Conservation (phyloP, 1,140 invertebrate genomes). For the Drosophila biarmipes region DNA sequence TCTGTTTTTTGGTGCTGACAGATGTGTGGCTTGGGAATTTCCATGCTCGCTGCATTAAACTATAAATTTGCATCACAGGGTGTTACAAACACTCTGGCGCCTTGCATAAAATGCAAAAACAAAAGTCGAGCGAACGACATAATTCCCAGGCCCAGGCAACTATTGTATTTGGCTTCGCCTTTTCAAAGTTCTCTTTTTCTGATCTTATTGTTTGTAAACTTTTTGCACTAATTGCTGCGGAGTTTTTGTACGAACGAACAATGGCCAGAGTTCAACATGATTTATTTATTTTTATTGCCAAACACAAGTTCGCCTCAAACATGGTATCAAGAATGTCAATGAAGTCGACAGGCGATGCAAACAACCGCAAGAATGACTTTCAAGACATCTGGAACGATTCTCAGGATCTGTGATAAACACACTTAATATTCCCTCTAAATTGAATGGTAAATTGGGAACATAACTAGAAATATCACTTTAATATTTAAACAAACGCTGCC, state of each 20-base stretch:
- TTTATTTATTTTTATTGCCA: conserved; percentile 68
- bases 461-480: conserved; percentile 4
- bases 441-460: not conserved
- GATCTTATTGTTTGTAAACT: conserved; percentile 66
- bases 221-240: conserved; percentile 66
- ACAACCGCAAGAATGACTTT: not conserved
- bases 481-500: not conserved
- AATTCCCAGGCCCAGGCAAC: conserved; percentile 56
- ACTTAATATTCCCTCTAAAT: not conserved
- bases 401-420: not conserved
- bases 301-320: conserved; percentile 37
- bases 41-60: conserved; percentile 9
- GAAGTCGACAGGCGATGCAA: conserved; percentile 11
- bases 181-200: conserved; percentile 48
- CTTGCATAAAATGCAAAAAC: conserved; percentile 32
- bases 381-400: not conserved
- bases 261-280: conserved; percentile 44
- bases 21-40: conserved; percentile 7
- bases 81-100: conserved; percentile 32
- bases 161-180: conserved; percentile 22
- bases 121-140: conserved; percentile 67
- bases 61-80: conserved; percentile 12
- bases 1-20: not conserved
- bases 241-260: conserved; percentile 43
- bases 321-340: conserved; percentile 35